Conservation (phyloP, 2,113 vertebrate genomes). For the Microcebus ravelobensis region DNA sequence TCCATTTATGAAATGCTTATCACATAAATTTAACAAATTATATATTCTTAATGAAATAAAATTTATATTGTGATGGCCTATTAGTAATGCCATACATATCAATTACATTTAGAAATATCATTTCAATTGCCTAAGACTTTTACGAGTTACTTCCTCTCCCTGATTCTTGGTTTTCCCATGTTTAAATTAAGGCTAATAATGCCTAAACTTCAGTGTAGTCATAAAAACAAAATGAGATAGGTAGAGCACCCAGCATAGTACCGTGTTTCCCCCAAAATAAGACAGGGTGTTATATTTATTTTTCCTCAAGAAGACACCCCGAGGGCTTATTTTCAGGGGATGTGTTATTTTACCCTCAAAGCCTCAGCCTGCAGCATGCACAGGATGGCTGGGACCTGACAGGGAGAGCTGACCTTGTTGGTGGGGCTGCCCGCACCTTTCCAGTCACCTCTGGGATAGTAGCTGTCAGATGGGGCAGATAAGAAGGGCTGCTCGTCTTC, state of each 20-base stretch:
- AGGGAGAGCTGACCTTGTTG: no score
- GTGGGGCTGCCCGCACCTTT: no score
- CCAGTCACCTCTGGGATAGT: no score
- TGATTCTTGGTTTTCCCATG: conserved; percentile 18
- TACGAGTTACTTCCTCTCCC: neutral
- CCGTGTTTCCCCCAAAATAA: no score
- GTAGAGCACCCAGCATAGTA: neutral
- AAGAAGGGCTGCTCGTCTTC: no score
- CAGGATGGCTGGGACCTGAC: no score
- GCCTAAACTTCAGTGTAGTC: neutral
- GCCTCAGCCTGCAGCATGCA: no score
- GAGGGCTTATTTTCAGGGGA: no score
- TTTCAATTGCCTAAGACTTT: neutral
- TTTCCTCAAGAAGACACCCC: no score
- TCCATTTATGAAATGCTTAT: neutral
- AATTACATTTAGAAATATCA: neutral
- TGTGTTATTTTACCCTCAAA: no score
- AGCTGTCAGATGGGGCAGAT: no score
- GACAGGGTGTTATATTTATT: no score
- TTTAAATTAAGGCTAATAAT: neutral
- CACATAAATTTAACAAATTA: conserved; percentile 18
- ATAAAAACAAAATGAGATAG: conserved; percentile 30
- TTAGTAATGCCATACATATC: neutral
- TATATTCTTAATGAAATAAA: neutral
- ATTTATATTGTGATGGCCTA: neutral